Percentiles rank a stretch among this genome's conserved stretches.
These are phyloP conservation scores for Corydoras maculifer DNA, from an alignment of 2,113 vertebrate species.

Conservation along the genomic window DNA sequence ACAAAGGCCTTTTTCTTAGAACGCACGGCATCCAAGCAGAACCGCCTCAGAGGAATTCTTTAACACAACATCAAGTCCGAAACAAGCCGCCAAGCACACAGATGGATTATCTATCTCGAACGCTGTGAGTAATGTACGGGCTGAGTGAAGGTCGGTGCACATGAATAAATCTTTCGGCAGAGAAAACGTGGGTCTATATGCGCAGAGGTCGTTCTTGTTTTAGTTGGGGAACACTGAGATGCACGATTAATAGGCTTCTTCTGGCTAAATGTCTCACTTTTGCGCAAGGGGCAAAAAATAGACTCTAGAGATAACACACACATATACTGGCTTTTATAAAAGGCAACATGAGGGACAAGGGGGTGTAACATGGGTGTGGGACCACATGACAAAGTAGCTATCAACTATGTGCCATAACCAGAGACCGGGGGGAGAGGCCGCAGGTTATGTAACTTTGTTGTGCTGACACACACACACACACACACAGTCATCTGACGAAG, in stretches of 20 bases:
- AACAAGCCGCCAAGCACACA: slow-evolving; percentile 28
- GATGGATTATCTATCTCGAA: background rate
- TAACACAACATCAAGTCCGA: slow-evolving; percentile 41
- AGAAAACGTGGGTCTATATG: background rate
- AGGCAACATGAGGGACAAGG: background rate
- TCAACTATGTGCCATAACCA: slow-evolving; percentile 12
- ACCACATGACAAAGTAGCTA: slow-evolving; percentile 26
- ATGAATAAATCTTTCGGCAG: background rate
- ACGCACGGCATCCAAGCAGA: slow-evolving; percentile 1
- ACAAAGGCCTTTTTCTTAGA: slow-evolving; percentile 20
- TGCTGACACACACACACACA: background rate
- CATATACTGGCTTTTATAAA: slow-evolving; percentile 3
- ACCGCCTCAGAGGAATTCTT: slow-evolving; percentile 1
- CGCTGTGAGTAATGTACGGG: background rate
- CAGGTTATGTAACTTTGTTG: background rate
- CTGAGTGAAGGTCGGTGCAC: background rate
- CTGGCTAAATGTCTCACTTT: slow-evolving; percentile 32
- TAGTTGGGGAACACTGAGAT: background rate
- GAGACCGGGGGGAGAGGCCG: background rate
- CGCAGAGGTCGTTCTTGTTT: background rate
- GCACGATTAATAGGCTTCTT: background rate
- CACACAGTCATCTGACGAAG: too few relatives aligned
- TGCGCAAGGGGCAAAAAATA: slow-evolving; percentile 28
- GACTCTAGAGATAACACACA: background rate
- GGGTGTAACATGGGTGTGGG: background rate